phyloP scores from a whole-genome alignment of 2,113 vertebrate species.

The Sinocyclocheilus maitianheensis region DNA sequence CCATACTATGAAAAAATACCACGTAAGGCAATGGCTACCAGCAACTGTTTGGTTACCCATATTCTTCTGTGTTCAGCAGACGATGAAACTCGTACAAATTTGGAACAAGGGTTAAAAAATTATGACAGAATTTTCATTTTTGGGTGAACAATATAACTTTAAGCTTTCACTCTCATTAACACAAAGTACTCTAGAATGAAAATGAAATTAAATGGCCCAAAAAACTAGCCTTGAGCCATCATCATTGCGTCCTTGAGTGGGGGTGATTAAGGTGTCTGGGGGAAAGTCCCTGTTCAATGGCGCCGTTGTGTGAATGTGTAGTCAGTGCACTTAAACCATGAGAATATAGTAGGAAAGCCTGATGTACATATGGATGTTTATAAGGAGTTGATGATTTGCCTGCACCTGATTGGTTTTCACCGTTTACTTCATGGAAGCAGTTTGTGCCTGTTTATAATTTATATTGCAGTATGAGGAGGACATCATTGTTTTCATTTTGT shows the following conservation, averaged over 20 bases:
- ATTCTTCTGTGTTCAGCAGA: no score
- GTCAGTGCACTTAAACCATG: not conserved
- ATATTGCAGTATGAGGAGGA: slow-evolving; percentile 44
- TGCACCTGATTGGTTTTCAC: slow-evolving; percentile 17
- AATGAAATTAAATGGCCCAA: not conserved
- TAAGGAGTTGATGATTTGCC: not conserved
- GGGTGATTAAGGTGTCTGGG: not conserved
- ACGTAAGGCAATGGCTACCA: no score
- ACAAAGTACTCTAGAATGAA: not conserved
- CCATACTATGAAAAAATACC: no score
- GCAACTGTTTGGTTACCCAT: no score
- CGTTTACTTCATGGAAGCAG: slow-evolving; percentile 33
- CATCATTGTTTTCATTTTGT: slow-evolving; percentile 49
- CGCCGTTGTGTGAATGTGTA: not conserved
- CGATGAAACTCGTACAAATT: no score
- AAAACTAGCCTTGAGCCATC: not conserved
- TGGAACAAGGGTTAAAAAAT: no score
- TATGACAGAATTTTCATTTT: no score
- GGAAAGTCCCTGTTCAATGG: not conserved
- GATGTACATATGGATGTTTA: not conserved
- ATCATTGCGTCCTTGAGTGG: not conserved
- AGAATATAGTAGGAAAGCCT: not conserved
- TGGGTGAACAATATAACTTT: not conserved
- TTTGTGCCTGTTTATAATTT: slow-evolving; percentile 46
- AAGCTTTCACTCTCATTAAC: not conserved